Conservation (phyloP, 2,888 invertebrate species). For the Meta bourneti region DNA sequence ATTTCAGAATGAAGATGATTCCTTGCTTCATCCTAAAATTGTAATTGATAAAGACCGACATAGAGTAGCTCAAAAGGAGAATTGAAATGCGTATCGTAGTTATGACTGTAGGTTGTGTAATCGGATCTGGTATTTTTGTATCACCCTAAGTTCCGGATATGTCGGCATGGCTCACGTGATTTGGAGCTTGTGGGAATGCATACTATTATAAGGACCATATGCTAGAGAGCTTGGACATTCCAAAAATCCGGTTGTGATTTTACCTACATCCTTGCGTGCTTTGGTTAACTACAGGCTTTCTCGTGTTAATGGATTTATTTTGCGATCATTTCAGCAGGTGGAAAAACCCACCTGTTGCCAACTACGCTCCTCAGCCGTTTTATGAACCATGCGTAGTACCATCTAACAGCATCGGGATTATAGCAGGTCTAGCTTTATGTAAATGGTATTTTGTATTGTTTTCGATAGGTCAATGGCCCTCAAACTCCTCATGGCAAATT, state of each 20-base stretch:
- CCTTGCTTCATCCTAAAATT: too few species aligned
- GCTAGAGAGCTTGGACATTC: slow-evolving; percentile 95
- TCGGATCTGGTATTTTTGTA: slow-evolving; percentile 94
- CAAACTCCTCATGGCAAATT: too few species aligned
- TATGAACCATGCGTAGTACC: slow-evolving; percentile 86
- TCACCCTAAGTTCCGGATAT: slow-evolving; percentile 93
- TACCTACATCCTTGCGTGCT: slow-evolving; percentile 95
- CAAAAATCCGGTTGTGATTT: slow-evolving; percentile 98
- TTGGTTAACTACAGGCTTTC: slow-evolving; percentile 94
- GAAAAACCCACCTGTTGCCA: slow-evolving; percentile 93
- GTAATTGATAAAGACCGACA: too few species aligned
- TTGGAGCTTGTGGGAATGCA: slow-evolving; percentile 92
- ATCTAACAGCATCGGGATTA: slow-evolving; percentile 85
- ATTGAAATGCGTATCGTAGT: too few species aligned
- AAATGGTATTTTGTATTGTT: slow-evolving; percentile 30
- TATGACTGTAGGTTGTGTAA: slow-evolving; percentile 93
- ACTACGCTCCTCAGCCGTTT: slow-evolving; percentile 93
- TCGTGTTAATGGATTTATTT: slow-evolving; percentile 96
- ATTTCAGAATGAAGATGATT: too few species aligned
- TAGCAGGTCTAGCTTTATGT: slow-evolving; percentile 87
- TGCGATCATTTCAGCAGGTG: slow-evolving; percentile 88
- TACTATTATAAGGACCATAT: slow-evolving; percentile 94
- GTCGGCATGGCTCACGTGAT: slow-evolving; percentile 92
- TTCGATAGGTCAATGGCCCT: too few species aligned
- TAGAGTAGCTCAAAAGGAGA: too few species aligned